Evolutionary conservation across 2,113 vertebrate species (phyloP), one percentile per base, ranked within the genome.

Genomic region (Triplophysa rosa): DNA sequence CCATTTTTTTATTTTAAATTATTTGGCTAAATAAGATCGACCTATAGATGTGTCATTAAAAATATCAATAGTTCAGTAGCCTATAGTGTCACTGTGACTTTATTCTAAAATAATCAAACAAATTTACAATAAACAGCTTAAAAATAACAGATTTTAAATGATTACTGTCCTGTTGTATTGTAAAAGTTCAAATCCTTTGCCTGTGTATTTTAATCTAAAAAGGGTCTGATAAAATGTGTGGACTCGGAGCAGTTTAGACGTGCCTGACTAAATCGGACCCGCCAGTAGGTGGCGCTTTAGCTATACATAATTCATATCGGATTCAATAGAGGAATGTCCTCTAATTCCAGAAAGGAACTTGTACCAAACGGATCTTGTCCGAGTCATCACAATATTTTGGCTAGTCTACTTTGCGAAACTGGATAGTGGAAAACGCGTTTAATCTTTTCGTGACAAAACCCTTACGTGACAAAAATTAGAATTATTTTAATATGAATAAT

Each of bases 221-320:
- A 24, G 14, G 8, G 23, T 89, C 84, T 81, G 69, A 82, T 84
- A 78, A 89, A 87, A 89, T 83, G 85, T 79, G 66, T 80, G 80
- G 29, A 33, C 29, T 33, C 29, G 29, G 76, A 24, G 79, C 80
- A 87, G 77, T 76, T 69, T 73, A 26, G 19, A 62, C 73, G 70
- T 70, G 83, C 64, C 45, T 58, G 61, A 56, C 79, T 52, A 23
- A 79, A 54, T 79, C 49, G 0, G 47, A 79, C 84, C 1, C 17
- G 84, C 89, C 96, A 93, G 94, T 92, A 94, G 96, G 95, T 94
- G 97, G 95, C 95, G 95, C 96, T 92, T 94, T 93, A 93, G 94
- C 91, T 92, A 95, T 97, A 93, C 88, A 93, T 92, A 92, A 95
- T 93, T 90, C 85, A 89, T 88, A 86, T 71, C 7, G 49, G 24